Evolutionary conservation across 2,888 invertebrate species (phyloP), one percentile per base, ranked within the genome.

Genomic region (Smittia sp.): DNA sequence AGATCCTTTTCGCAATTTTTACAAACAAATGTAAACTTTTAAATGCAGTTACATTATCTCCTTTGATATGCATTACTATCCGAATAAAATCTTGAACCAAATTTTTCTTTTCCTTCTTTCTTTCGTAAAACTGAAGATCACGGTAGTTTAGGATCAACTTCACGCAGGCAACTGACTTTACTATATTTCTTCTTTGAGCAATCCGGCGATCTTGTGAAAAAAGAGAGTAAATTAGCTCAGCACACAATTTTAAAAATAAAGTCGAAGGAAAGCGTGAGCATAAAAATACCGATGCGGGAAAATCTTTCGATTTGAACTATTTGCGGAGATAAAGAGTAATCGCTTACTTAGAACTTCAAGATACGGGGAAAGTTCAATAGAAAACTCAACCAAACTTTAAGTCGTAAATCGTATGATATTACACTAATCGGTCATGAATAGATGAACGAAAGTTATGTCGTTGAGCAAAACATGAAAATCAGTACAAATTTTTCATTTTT

Each of bases 161-260:
- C 32, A 68, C 68, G 52, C 70, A 70, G 38, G 70, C 70, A 70
- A 70, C 70, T 70, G 54, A 70, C 18, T 70, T 70, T 70, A 68
- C 46, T 41, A 46, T n/a, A 11, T 46, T 68, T 41, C 41, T 68
- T 68, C 24, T 24, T 22, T 24, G 38, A 68, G 24, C 13, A 68
- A 25, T n/a, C 24, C 39, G 41, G 24, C 68, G 46, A 3, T 46
- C 9, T n/a, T 46, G 15, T n/a, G 46, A 46, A 46, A n/a, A n/a
- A 46, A 46, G 46, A 46, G 46, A 46, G 15, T 32, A 11, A 46
- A 46, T 15, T 46, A 46, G 46, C 13, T 46, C 46, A 46, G 32
- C 32, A 32, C 32, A 32, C 32, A 32, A 32, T 32, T 32, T 32
- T 32, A 32, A 32, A 32, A 32, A 32, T 32, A 32, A 32, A 32